Evolutionary conservation across 2,113 vertebrate genomes (phyloP).

Genomic region (Philantomba maxwellii): DNA sequence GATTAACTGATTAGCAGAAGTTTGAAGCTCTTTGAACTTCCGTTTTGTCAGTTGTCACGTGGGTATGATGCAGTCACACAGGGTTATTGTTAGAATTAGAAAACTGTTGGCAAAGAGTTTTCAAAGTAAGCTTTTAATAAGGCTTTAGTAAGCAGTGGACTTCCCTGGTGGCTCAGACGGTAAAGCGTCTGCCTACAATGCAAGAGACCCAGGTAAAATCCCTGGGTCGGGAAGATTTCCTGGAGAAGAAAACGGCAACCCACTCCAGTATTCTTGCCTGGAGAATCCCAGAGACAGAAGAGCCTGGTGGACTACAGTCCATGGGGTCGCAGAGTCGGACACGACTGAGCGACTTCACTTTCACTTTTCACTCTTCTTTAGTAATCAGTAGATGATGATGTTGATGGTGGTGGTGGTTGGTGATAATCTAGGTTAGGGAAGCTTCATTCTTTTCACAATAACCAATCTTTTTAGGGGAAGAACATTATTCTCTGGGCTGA

Average conservation of each 20-base stretch:
- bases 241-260: not conserved
- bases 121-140: not conserved
- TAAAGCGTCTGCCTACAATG: not conserved
- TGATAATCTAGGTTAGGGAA: not conserved
- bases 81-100: not conserved
- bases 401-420: no score
- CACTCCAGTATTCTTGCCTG: not conserved
- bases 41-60: not conserved
- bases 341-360: not conserved
- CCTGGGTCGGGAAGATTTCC: not conserved
- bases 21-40: not conserved
- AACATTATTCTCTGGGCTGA: not conserved
- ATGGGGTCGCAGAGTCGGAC: rapidly evolving
- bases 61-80: not conserved
- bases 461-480: not conserved
- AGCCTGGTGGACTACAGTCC: not conserved
- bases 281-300: not conserved
- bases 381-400: not conserved
- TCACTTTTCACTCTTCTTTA: not conserved
- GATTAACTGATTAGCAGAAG: not conserved
- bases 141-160: not conserved
- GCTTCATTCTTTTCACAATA: not conserved
- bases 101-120: not conserved
- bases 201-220: not conserved
- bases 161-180: not conserved